Base-by-base conservation (phyloP, 2,888 invertebrate species). In the Conistra vaccinii region DNA sequence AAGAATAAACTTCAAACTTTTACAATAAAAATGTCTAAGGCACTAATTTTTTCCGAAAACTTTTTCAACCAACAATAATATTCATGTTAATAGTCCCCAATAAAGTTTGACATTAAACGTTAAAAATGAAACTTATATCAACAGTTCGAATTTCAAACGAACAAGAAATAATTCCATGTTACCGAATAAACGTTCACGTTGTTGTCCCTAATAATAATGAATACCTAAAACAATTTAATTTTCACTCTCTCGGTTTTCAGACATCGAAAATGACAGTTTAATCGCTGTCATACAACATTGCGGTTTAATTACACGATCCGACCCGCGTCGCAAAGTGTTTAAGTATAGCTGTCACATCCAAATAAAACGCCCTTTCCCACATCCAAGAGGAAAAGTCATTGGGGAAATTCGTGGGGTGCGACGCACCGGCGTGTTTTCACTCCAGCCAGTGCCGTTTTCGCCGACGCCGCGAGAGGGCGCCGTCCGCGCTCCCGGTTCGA, bases 381-480 rank as follows among this genome's bases (percentile, higher is more conserved):
- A 94, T 95, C 94, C 91, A 87, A 88, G 92, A 91, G 92, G 95
- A 94, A 95, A 96, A 96, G 94, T 95, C 95, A 94, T 92, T 91
- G 93, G 94, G 95, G 94, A 95, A 95, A 95, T 94, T 95, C 93
- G 95, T 93, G 91, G 95, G 95, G 96, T 92, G 96, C 94, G 95
- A 92, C 95, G 95, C 93, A 93, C 92, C 93, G 92, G 89, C 93
- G 93, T 93, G 92, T 95, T 95, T 94, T 94, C 94, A 91, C 92
- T 91, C 89, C 90, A 90, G 93, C 92, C 96, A 96, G 96, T 96
- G 92, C 90, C 93, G 94, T 92, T 93, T 93, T 92, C 93, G 94
- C 93, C 89, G 86, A 95, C 93, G 94, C 91, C 96, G 95, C 92
- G 96, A 94, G 96, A 96, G 96, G 96, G 96, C 96, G 96, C 94